Evolutionary conservation across 2,888 invertebrate genomes (phyloP).

Genomic region (Drosophila neotestacea): DNA sequence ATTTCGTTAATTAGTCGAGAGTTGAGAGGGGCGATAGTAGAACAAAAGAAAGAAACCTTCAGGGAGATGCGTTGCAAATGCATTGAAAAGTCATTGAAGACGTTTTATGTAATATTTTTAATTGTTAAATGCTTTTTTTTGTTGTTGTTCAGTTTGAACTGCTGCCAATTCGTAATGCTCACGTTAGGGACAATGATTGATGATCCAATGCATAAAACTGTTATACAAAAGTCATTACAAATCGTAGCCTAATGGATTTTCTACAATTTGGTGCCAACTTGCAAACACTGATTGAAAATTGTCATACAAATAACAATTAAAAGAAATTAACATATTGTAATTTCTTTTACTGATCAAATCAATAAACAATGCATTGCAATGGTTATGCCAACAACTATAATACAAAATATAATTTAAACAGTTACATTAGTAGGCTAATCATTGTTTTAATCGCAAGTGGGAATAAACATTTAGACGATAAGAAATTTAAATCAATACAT

Average conservation of each 20-base stretch:
- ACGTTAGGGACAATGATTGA: slow-evolving; percentile 18
- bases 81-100: slow-evolving; percentile 47
- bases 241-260: background rate
- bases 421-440: background rate
- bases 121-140: slow-evolving; percentile 7
- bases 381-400: slow-evolving; percentile 4
- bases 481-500: slow-evolving; percentile 7
- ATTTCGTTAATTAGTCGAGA: slow-evolving; percentile 39
- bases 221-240: slow-evolving; percentile 21
- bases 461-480: background rate
- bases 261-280: background rate
- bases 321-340: background rate
- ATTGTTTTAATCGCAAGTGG: background rate
- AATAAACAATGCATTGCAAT: too few species aligned
- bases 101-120: slow-evolving; percentile 46
- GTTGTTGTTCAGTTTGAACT: slow-evolving; percentile 31
- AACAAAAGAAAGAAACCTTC: slow-evolving; percentile 39
- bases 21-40: slow-evolving; percentile 3
- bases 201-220: slow-evolving; percentile 22
- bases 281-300: background rate
- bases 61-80: slow-evolving; percentile 22
- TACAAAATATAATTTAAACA: too few species aligned
- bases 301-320: background rate
- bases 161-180: slow-evolving; percentile 36
- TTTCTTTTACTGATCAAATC: background rate